Evolutionary conservation across 2,797 vertebrate species (phyloP), one percentile per base, ranked within the genome.

Genomic region (Pogonophryne albipinna): DNA sequence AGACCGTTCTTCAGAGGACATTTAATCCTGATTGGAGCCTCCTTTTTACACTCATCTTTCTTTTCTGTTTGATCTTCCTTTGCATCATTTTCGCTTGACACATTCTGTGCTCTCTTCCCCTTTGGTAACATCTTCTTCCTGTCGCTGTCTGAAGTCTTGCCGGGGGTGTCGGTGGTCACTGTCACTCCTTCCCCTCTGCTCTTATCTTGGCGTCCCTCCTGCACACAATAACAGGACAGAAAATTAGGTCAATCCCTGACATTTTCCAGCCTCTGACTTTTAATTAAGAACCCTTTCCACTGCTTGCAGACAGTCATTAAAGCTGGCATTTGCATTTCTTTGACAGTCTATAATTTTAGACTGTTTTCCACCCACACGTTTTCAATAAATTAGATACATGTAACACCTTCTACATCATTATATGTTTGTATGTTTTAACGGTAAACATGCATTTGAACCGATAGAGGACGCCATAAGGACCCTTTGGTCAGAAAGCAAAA

Each of bases 151-250:
- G 93, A 91, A 9, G 92, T 93, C 67, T 95, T 94, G 14, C 89
- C 88, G 23, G 88, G 68, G 74, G 95, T 92, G 3, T 92, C 94
- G 71, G 94, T 90, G 74, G 86, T 93, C 65, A 84, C 94, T 23
- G 93, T 93, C 84, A 90, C 94, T 57, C 86, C 88, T 31, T 95
- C 95, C 80, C 93, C 94, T 62, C 93, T 92, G 41, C 92, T 94
- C 20, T 95, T 93, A 51, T 95, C 96, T 82, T 68, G 76, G 13
- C 50, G 62, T 34, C 73, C 80, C 50, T 87, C 85, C 91, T 97
- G 91, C 77, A 87, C 90, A 79, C 69, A 69, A 93, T 87, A 93
- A 96, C 68, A 87, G 88, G 44, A 78, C 63, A 70, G 90, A 88
- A 55, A 74, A 79, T 84, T 9, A 91, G 78, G 56, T 84, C 19